Conservation (phyloP, 2,797 vertebrate species). For the Paratrypauchen microcephalus region DNA sequence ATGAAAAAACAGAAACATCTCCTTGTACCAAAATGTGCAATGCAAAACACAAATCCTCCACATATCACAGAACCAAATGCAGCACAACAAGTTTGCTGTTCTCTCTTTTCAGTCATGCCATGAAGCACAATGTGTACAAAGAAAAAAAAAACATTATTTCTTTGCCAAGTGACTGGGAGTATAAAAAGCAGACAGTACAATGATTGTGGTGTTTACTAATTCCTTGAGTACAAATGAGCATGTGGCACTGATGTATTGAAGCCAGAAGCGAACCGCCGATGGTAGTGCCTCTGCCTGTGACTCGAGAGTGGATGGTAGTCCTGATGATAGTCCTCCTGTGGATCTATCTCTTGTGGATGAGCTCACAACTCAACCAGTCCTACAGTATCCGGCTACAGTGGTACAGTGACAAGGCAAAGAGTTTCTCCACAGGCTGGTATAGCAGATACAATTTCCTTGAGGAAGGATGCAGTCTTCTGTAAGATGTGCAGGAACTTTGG, state of each 20-base stretch:
- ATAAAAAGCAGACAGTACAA: constrained; percentile 30
- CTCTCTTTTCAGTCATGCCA: constrained; percentile 38
- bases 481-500: no score
- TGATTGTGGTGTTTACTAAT: constrained; percentile 30
- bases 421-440: no score
- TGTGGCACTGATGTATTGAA: constrained; percentile 17
- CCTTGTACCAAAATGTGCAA: constrained; percentile 43
- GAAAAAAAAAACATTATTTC: constrained; percentile 19
- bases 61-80: constrained; percentile 43
- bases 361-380: no score
- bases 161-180: constrained; percentile 35
- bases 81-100: constrained; percentile 47
- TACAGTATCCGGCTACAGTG: no score
- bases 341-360: no score
- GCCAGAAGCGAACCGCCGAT: background rate
- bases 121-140: constrained; percentile 29
- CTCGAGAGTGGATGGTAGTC: no score
- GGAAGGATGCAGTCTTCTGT: no score
- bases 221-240: constrained; percentile 27
- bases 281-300: no score
- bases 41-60: constrained; percentile 42
- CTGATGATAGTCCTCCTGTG: no score
- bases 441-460: no score
- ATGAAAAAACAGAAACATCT: constrained; percentile 33
- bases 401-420: no score